Evolutionary conservation across 2,113 vertebrate genomes (phyloP).

Genomic region (Orthonyx spaldingii): DNA sequence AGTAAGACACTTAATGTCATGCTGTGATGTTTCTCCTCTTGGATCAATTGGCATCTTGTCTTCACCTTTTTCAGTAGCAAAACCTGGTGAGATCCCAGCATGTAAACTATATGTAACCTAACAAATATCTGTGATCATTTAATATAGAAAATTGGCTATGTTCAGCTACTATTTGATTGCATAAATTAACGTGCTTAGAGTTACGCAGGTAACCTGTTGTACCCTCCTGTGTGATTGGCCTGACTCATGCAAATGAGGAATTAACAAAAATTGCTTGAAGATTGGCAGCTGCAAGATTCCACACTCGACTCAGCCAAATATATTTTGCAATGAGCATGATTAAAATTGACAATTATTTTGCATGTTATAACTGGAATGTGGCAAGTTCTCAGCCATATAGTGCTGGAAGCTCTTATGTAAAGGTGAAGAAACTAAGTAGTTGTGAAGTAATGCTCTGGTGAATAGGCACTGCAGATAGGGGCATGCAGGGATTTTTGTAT

Average conservation of each 20-base stretch:
- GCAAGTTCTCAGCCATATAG: not conserved
- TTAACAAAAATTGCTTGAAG: not conserved
- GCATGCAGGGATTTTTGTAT: not conserved
- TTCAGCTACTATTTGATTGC: not conserved
- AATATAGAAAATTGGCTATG: not conserved
- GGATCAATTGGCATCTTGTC: conserved; percentile 9
- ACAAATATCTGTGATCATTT: not conserved
- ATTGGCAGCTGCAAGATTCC: not conserved
- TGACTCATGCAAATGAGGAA: not conserved
- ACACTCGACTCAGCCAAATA: not conserved
- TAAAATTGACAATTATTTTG: not conserved
- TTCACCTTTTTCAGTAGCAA: conserved; percentile 26
- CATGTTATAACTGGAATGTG: not conserved
- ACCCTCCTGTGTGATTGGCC: not conserved
- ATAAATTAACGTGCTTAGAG: not conserved
- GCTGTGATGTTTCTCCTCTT: not conserved
- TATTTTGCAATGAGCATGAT: not conserved
- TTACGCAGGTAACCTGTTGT: not conserved
- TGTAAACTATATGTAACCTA: not conserved
- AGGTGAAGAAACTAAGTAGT: not conserved
- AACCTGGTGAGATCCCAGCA: conserved; percentile 41
- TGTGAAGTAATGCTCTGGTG: not conserved
- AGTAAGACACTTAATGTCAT: not conserved
- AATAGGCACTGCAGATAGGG: not conserved
- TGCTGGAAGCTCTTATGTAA: not conserved